phyloP scores from a whole-genome alignment of 92 coral and sea anemone genomes.

The Anthopleura xanthogrammica region DNA sequence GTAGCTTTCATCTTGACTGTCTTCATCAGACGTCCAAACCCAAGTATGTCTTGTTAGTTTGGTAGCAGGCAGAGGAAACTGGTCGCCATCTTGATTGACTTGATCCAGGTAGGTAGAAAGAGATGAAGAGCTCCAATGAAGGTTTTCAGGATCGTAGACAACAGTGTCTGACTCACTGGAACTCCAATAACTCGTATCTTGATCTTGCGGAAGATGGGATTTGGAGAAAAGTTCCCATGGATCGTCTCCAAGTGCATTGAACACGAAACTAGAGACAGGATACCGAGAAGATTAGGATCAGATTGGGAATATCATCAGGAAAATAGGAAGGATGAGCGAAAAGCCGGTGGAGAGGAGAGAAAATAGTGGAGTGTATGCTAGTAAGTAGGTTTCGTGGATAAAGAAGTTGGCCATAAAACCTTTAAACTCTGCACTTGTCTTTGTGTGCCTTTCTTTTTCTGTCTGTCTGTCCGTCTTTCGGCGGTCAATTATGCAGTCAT shows the following conservation, averaged over 20 bases:
- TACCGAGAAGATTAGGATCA: too few relatives aligned
- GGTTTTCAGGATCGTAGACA: constrained; percentile 1
- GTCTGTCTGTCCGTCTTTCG: too few relatives aligned
- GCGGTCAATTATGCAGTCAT: too few relatives aligned
- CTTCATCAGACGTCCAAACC: constrained; percentile 14
- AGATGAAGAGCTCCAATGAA: constrained; percentile 4
- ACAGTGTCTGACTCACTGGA: constrained; percentile 1
- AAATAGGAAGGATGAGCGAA: too few relatives aligned
- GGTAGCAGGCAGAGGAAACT: neutral
- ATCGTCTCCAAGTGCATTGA: neutral
- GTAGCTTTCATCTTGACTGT: neutral
- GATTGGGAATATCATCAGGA: too few relatives aligned
- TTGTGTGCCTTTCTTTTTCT: too few relatives aligned
- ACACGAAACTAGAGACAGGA: neutral
- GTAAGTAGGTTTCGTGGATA: too few relatives aligned
- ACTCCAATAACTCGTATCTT: neutral
- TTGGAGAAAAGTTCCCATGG: neutral
- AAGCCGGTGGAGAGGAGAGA: too few relatives aligned
- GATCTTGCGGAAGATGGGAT: neutral
- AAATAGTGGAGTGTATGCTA: too few relatives aligned
- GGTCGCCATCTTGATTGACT: neutral
- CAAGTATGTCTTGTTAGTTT: constrained; percentile 1
- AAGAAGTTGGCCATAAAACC: too few relatives aligned
- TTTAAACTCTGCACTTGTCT: too few relatives aligned
- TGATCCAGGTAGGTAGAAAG: neutral